phyloP scores from a whole-genome alignment of 2,113 vertebrate species.

The Leptobrachium leishanense region DNA sequence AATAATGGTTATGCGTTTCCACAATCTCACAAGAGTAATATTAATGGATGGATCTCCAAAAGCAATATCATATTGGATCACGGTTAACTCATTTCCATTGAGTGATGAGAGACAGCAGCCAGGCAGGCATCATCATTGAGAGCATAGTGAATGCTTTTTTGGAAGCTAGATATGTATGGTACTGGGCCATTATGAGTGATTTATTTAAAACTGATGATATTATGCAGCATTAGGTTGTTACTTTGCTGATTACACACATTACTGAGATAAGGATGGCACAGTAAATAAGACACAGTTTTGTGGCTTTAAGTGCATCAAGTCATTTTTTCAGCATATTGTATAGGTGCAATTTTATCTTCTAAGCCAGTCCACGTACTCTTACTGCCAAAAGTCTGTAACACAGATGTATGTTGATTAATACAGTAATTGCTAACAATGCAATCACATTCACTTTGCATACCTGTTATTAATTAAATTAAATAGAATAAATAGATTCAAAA shows the following conservation, averaged over 20 bases:
- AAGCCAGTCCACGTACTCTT: neutral
- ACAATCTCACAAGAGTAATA: neutral
- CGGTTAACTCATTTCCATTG: neutral
- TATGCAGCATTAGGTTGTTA: neutral
- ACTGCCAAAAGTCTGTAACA: too few species aligned
- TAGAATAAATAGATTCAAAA: too few species aligned
- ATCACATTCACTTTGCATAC: too few species aligned
- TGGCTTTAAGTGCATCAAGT: slow-evolving; percentile 7
- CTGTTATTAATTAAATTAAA: too few species aligned
- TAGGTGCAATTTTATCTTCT: neutral
- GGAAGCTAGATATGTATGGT: neutral
- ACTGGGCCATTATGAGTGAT: neutral
- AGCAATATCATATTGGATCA: neutral
- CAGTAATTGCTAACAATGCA: too few species aligned
- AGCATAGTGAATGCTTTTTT: neutral
- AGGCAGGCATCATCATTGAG: neutral
- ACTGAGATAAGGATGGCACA: neutral
- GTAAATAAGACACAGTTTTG: slow-evolving; percentile 6
- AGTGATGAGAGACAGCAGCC: neutral
- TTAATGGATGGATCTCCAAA: neutral
- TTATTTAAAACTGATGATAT: slow-evolving; percentile 8
- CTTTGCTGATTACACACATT: slow-evolving; percentile 2
- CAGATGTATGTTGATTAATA: too few species aligned
- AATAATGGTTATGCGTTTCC: too few species aligned
- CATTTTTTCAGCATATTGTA: neutral